Percentiles rank a stretch among this genome's conserved stretches.
Conservation (phyloP, 2,797 vertebrate genomes). For the Valencia hispanica region DNA sequence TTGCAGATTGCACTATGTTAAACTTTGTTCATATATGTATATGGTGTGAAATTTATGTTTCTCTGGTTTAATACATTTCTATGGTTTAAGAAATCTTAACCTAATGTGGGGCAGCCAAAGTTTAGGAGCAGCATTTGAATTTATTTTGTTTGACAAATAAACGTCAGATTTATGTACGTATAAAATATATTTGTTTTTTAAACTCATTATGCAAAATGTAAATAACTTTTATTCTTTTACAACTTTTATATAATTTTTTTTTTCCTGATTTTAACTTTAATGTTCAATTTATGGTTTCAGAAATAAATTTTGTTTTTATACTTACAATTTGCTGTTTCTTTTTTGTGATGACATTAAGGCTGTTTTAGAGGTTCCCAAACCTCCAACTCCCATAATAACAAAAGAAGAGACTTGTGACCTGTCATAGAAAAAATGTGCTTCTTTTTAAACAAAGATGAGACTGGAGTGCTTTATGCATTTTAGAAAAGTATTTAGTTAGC, state of each 20-base stretch:
- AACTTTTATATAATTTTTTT: too few relatives aligned
- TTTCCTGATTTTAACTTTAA: slow-evolving; percentile 41
- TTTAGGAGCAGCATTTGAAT: slow-evolving; percentile 12
- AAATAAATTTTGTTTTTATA: slow-evolving; percentile 73
- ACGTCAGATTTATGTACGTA: not conserved
- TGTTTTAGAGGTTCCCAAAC: not conserved
- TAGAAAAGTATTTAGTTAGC: too few relatives aligned
- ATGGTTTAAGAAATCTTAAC: slow-evolving; percentile 37
- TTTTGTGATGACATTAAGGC: not conserved
- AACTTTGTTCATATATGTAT: slow-evolving; percentile 76
- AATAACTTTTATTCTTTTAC: too few relatives aligned
- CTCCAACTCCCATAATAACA: not conserved
- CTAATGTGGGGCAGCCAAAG: slow-evolving; percentile 18
- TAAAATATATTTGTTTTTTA: not conserved
- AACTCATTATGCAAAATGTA: slow-evolving; percentile 26
- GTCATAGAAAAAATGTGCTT: too few relatives aligned
- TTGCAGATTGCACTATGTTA: slow-evolving; percentile 78
- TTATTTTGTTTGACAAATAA: slow-evolving; percentile 6
- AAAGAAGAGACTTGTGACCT: not conserved
- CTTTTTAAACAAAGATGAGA: too few relatives aligned
- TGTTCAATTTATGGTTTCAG: slow-evolving; percentile 61
- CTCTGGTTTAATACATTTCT: slow-evolving; percentile 45
- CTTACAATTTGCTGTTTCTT: slow-evolving; percentile 30
- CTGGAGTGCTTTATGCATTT: too few relatives aligned
- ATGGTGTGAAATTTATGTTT: slow-evolving; percentile 66